Conservation (phyloP, 2,888 invertebrate genomes). For the Drosophila rellima region DNA sequence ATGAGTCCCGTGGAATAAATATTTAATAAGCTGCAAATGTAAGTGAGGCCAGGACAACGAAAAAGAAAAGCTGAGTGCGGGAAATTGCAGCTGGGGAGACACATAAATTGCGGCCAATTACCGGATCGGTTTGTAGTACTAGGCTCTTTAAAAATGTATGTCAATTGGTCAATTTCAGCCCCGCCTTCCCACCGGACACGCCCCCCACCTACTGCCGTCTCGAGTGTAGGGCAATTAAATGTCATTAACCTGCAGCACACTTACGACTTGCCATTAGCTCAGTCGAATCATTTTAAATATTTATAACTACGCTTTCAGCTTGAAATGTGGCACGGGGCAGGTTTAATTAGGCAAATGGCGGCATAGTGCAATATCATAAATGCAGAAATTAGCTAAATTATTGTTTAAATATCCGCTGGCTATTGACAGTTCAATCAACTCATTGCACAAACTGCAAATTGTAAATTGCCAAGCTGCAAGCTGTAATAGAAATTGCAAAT, state of each 20-base stretch:
- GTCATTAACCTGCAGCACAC: slow-evolving; percentile 70
- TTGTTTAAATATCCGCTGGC: slow-evolving; percentile 58
- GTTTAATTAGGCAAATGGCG: slow-evolving; percentile 75
- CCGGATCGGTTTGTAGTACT: slow-evolving; percentile 23
- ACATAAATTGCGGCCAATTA: slow-evolving; percentile 55
- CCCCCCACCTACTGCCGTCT: neutral
- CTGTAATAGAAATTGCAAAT: slow-evolving; percentile 67
- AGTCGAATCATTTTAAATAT: slow-evolving; percentile 61
- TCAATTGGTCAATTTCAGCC: slow-evolving; percentile 80
- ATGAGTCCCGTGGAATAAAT: slow-evolving; percentile 41
- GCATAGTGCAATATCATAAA: slow-evolving; percentile 59
- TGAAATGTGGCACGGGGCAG: slow-evolving; percentile 52
- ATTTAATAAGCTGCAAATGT: slow-evolving; percentile 60
- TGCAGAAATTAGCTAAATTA: slow-evolving; percentile 69
- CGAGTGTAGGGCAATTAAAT: slow-evolving; percentile 68
- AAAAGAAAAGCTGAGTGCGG: neutral
- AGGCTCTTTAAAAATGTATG: slow-evolving; percentile 78
- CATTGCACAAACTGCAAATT: slow-evolving; percentile 35
- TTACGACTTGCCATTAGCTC: slow-evolving; percentile 54
- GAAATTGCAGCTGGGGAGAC: slow-evolving; percentile 8
- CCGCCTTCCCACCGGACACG: slow-evolving; percentile 5
- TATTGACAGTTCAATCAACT: slow-evolving; percentile 78
- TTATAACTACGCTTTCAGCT: slow-evolving; percentile 50
- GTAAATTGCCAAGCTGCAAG: slow-evolving; percentile 43
- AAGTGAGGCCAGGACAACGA: slow-evolving; percentile 11